Evolutionary conservation across 92 coral and sea anemone species (phyloP), one percentile per base, ranked within the genome.

Genomic region (Diadumene lineata): DNA sequence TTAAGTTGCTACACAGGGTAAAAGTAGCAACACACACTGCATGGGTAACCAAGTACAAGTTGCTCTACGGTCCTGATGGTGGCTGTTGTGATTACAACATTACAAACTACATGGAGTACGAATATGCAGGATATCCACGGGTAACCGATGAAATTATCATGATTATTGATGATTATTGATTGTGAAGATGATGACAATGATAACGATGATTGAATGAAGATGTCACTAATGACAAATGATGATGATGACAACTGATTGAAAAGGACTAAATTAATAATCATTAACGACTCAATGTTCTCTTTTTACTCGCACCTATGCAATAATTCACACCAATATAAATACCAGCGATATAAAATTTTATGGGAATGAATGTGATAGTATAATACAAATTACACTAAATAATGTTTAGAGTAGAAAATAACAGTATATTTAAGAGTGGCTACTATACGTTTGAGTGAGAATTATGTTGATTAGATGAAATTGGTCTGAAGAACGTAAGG

Each of bases 1-100:
- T 10, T 58, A 79, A 65, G 65, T 76, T n/a, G 81, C 64, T 27
- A 51, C 81, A 26, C 73, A 76, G 48, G 64, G 50, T 22, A 34
- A 48, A 18, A 2, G 3, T 13, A 9, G 24, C 4, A 53, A 0
- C 8, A 26, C 7, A 27, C 11, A 11, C n/a, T 2, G 43, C 50
- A 11, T 67, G 30, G 24, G 72, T 67, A 56, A 33, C 72, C 53
- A 67, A 67, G 56, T 67, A 67, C 30, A 31, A 73, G 23, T 11
- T 73, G 7, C 16, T 19, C n/a, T 53, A 58, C 66, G 34, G 65
- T 0, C 64, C 25, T 22, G 68, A 63, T 34, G 56, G 60, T 17
- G 79, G 6, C 31, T 21, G 0, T 31, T 58, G 68, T 68, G 13
- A 17, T n/a, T n/a, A n/a, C n/a, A n/a, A n/a, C n/a, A n/a, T n/a